A percentile compares a stretch with the other conserved stretches of the same genome.
These are phyloP conservation scores for Xestia rhomboidea DNA, from an alignment of 2,888 invertebrate genomes.

Conservation along the genomic window DNA sequence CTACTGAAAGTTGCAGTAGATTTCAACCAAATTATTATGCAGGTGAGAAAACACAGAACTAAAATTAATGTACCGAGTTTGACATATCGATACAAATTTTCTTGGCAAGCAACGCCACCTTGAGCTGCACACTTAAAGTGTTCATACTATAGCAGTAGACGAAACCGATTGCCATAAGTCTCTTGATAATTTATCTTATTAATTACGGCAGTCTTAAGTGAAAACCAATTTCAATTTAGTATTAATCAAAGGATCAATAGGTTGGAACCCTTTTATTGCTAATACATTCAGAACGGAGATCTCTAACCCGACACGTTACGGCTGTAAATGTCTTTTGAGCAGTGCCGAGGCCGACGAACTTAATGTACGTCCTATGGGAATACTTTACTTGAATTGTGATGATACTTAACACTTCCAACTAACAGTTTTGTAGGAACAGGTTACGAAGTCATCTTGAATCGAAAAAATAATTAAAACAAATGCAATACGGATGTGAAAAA, in stretches of 20 bases:
- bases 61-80: neutral
- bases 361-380: neutral
- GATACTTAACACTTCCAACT: neutral
- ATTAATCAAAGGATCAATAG: slow-evolving; percentile 1
- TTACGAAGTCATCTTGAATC: too few species aligned
- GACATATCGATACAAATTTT: neutral
- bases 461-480: too few species aligned
- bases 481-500: too few species aligned
- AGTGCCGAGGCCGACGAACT: slow-evolving; percentile 10
- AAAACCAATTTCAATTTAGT: slow-evolving; percentile 13
- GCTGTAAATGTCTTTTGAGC: slow-evolving; percentile 19
- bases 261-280: slow-evolving; percentile 8
- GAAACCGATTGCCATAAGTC: neutral
- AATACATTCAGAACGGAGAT: slow-evolving; percentile 23
- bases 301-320: slow-evolving; percentile 3
- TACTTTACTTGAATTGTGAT: slow-evolving; percentile 1
- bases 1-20: too few species aligned
- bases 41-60: too few species aligned
- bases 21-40: too few species aligned
- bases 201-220: neutral
- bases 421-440: neutral
- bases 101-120: neutral
- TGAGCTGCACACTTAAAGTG: neutral
- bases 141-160: neutral
- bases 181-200: neutral